Percentiles rank a stretch among this genome's conserved stretches.
Evolutionary conservation across 2,113 vertebrate species (phyloP).

Genomic region (Spermophilus dauricus): DNA sequence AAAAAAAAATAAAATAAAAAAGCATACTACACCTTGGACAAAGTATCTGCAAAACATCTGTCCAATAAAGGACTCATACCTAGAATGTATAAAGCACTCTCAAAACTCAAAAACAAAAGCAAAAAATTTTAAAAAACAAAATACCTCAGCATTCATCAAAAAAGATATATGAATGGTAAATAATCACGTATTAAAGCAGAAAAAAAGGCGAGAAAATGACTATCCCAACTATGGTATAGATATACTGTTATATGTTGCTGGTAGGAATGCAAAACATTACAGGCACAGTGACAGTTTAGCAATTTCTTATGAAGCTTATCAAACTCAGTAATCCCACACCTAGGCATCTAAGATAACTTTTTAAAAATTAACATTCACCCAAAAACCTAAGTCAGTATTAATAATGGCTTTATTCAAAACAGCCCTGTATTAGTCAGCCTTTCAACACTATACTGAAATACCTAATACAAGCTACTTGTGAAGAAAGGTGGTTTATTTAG

Average conservation of each 20-base stretch:
- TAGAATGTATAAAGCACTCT: not conserved
- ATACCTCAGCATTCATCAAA: not conserved
- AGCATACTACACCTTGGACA: not conserved
- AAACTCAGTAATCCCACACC: not conserved
- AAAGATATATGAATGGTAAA: not conserved
- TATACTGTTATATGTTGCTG: not conserved
- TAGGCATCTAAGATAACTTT: not conserved
- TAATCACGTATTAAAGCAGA: not conserved
- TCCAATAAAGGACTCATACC: not conserved
- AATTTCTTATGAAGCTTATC: not conserved
- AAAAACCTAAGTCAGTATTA: not conserved
- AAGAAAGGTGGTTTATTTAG: too few relatives aligned
- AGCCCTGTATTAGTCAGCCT: not conserved
- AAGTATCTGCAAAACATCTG: not conserved
- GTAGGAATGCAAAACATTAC: not conserved
- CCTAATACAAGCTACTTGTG: too few relatives aligned
- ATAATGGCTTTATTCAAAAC: not conserved
- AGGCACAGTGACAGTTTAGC: not conserved
- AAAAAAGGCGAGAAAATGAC: not conserved
- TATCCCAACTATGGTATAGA: not conserved
- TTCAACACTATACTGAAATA: too few relatives aligned
- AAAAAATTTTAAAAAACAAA: not conserved
- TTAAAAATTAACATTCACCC: not conserved
- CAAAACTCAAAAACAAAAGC: not conserved
- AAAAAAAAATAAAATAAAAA: not conserved